phyloP scores from a whole-genome alignment of 2,888 invertebrate genomes.

The Ctena decussata region DNA sequence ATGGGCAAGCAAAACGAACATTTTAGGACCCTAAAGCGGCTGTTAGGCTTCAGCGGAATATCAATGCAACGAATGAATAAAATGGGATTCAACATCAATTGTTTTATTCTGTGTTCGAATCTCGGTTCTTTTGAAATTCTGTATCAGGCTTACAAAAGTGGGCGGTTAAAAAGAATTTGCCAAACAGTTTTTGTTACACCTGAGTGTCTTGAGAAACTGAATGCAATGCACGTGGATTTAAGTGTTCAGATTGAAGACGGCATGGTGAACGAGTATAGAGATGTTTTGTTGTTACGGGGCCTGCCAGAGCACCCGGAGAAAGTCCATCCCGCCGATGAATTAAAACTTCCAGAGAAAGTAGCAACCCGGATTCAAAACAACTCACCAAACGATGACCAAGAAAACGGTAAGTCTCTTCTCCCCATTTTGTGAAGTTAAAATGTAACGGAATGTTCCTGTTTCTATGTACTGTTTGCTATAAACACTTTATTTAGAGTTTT shows the following conservation, averaged over 20 bases:
- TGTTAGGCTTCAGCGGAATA: constrained; percentile 43
- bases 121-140: constrained; percentile 72
- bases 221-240: constrained; percentile 56
- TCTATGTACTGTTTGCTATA: too few relatives aligned
- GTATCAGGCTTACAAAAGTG: constrained; percentile 64
- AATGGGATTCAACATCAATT: constrained; percentile 57
- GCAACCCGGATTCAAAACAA: background rate
- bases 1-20: constrained; percentile 60
- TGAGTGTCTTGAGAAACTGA: constrained; percentile 45
- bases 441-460: too few relatives aligned
- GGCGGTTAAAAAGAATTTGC: constrained; percentile 63
- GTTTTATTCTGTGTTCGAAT: constrained; percentile 57
- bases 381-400: too few relatives aligned
- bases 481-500: too few relatives aligned
- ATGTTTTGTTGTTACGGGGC: constrained; percentile 59
- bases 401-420: background rate
- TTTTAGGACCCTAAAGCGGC: constrained; percentile 60
- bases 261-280: constrained; percentile 64
- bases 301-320: constrained; percentile 32
- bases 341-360: constrained; percentile 21
- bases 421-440: too few relatives aligned
- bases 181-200: constrained; percentile 64
- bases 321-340: constrained; percentile 64
- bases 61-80: constrained; percentile 53
- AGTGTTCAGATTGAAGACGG: constrained; percentile 60